phyloP scores from a whole-genome alignment of 2,888 invertebrate genomes.

The Ashinkailepas kermadecensis region DNA sequence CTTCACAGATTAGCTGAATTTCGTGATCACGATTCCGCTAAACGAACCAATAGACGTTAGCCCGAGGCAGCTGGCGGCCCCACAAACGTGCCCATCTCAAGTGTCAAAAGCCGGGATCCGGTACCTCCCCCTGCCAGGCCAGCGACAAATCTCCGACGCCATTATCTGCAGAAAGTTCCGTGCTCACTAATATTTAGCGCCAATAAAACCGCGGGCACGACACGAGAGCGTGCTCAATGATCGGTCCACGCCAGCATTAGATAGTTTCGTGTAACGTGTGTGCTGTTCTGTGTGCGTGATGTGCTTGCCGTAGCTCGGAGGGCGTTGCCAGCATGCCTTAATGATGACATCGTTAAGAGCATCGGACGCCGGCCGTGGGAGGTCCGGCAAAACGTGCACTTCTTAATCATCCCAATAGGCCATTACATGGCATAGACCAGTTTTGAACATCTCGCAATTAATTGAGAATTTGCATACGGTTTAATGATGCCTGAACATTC shows the following conservation, averaged over 20 bases:
- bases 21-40: not conserved
- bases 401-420: constrained; percentile 10
- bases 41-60: not conserved
- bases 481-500: not conserved
- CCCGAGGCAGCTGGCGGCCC: not conserved
- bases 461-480: constrained; percentile 2
- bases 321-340: not conserved
- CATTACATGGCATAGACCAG: constrained; percentile 14
- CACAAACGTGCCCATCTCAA: not conserved
- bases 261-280: not conserved
- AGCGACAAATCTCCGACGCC: not conserved
- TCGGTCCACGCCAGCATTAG: not conserved
- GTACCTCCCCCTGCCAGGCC: not conserved
- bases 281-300: not conserved
- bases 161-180: not conserved
- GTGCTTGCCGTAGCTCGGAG: not conserved
- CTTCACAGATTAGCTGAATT: constrained; percentile 1
- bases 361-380: not conserved
- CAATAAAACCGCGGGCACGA: not conserved
- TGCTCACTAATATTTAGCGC: constrained; percentile 2
- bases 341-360: constrained; percentile 5
- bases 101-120: not conserved
- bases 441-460: constrained; percentile 3
- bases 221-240: not conserved
- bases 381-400: constrained; percentile 1